Evolutionary conservation across 37 sponge, comb jelly and placozoan genomes (phyloP).

Genomic region (Dysidea cf. avara): DNA sequence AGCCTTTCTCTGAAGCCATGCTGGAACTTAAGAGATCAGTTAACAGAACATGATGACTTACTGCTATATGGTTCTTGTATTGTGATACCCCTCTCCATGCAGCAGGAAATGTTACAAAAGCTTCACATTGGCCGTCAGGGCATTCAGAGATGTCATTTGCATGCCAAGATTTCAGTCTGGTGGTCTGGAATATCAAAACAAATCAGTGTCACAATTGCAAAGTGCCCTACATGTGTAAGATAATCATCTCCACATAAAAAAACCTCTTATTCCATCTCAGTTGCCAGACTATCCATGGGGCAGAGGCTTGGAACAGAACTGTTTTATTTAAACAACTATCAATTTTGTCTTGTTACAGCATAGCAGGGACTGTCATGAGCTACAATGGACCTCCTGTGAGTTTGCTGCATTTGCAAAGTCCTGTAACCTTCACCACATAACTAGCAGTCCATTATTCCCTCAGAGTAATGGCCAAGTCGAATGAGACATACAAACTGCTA

Average conservation of each 20-base stretch:
- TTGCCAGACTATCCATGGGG: constrained; percentile 22
- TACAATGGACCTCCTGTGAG: too few relatives aligned
- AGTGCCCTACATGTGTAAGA: not conserved
- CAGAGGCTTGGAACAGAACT: constrained; percentile 19
- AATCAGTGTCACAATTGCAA: not conserved
- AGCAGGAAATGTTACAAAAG: constrained; percentile 1
- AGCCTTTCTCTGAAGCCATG: not conserved
- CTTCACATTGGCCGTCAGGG: constrained; percentile 16
- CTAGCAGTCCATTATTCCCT: constrained; percentile 20
- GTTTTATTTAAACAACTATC: not conserved
- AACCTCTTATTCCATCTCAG: constrained; percentile 9
- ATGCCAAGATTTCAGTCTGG: constrained; percentile 3
- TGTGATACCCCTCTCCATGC: too few relatives aligned
- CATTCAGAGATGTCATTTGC: not conserved
- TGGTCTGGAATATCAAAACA: too few relatives aligned
- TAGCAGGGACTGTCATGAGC: not conserved
- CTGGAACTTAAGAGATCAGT: constrained; percentile 7
- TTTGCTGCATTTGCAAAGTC: constrained; percentile 11
- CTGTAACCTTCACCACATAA: not conserved
- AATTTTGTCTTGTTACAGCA: constrained; percentile 19
- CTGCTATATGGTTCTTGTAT: too few relatives aligned
- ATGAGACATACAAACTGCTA: constrained; percentile 15
- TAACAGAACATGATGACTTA: not conserved
- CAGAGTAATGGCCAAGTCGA: constrained; percentile 23
- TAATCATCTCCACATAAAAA: not conserved